Evolutionary conservation across 2,888 invertebrate species (phyloP), one percentile per base, ranked within the genome.

Genomic region (Scaptomyza tumidula): DNA sequence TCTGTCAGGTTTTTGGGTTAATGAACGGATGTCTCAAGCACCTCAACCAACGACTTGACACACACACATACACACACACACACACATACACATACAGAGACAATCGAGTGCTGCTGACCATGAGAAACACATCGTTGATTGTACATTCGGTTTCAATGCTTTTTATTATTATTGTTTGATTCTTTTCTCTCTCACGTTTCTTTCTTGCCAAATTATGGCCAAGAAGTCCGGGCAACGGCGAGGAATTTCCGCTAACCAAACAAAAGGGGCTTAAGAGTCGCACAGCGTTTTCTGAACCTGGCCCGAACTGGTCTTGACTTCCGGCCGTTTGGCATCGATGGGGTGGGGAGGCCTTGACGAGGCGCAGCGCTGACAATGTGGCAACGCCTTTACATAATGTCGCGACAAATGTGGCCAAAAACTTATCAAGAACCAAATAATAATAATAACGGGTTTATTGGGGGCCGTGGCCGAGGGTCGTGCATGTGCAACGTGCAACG

Each of bases 11-110:
- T 81, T 86, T 55, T 81, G 66, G 84, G 83, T 77, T 83, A 83
- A 86, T 82, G 86, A 80, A 73, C 80, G 86, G 80, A 80, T 80
- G 76, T 75, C 72, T 75, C 72, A 55, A 74, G 62, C 63, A 59
- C 58, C 67, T 6, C n/a, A n/a, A 37, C 62, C 72, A 58, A 59
- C 57, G 59, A 75, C 78, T 72, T 73, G 78, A 64, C 78, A 77
- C 46, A 59, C 62, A 75, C 52, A 75, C 33, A 33, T 9, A 49
- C 3, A 49, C 49, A 44, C 62, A 62, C 66, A 75, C 49, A 56
- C 58, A 74, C 50, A 75, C 6, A 43, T 2, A 43, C 16, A 19
- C 11, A 11, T 4, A 41, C 2, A 10, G 11, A 55, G 73, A 71
- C 55, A 77, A 62, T 72, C 68, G 63, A 54, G 29, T 49, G 63